phyloP scores from a whole-genome alignment of 2,113 vertebrate genomes.

The Cheirogaleus medius region DNA sequence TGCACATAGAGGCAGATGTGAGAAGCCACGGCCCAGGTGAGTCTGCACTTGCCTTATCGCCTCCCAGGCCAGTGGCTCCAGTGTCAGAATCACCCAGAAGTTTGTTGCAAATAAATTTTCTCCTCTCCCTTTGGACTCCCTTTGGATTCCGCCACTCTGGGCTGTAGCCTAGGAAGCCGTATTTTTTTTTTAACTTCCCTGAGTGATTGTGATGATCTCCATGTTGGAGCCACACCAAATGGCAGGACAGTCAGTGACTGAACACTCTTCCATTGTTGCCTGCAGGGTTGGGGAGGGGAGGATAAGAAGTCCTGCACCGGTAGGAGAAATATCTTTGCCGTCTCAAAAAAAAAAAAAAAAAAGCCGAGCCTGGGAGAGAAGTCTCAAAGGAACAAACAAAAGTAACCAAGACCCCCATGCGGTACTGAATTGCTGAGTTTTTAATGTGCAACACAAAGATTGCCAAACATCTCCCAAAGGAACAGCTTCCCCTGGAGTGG shows the following conservation, averaged over 20 bases:
- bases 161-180: background rate
- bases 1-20: background rate
- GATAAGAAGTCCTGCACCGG: background rate
- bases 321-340: background rate
- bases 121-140: background rate
- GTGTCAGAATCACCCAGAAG: background rate
- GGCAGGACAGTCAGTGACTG: background rate
- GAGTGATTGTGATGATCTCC: background rate
- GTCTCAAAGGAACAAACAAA: background rate
- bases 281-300: background rate
- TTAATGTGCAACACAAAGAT: conserved; percentile 78
- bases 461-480: background rate
- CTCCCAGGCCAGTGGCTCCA: background rate
- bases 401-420: background rate
- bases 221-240: background rate
- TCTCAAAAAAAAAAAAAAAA: background rate
- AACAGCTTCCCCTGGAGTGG: background rate
- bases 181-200: background rate
- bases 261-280: background rate
- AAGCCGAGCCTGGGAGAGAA: background rate
- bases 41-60: fast-evolving
- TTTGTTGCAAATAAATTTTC: background rate
- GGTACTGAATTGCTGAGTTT: conserved; percentile 66
- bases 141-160: background rate
- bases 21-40: background rate